Base-by-base conservation (phyloP, 1,140 invertebrate species). In the Hylaeus volcanicus region DNA sequence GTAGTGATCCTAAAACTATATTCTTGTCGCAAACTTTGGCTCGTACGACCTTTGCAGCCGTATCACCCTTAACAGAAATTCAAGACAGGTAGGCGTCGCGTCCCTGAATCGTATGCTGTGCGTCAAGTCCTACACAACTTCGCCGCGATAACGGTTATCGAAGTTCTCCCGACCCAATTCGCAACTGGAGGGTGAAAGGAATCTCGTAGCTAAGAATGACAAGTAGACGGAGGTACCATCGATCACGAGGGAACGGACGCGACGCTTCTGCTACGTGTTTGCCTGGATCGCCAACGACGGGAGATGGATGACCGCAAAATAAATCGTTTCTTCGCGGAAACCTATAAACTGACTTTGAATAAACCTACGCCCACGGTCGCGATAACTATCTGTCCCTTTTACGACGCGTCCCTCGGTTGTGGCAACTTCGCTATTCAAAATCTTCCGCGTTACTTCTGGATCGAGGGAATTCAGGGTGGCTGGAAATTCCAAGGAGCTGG, bases 91-190 rank as follows among this genome's bases (percentile, higher is more conserved):
- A 41, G 14, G 53, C 15, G 53, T n/a, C 6, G 53, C 39, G 51
- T 56, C 39, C 37, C 37, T 56, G 39, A 56, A 70, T 41, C 4
- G 0, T 37, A 37, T 5, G 8, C 6, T 5, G 6, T 6, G 41
- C 55, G n/a, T n/a, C 26, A 26, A 41, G 37, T 39, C 12, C 9
- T 41, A 51, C 12, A 14, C 3, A 14, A 5, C 14, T 43, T 61
- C 43, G 61, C 39, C n/a, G 51, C n/a, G 64, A 76, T 69, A 69
- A 69, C 43, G 64, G n/a, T 69, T 76, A 69, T 76, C 70, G 11
- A 51, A 64, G 9, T 53, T 6, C 37, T 48, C 12, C 45, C 65
- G 77, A 79, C 39, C 69, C 77, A 56, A 37, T 51, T 74, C n/a
- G 11, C 15, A 26, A 56, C 12, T 11, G 37, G 5, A 51, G 60